These are phyloP conservation scores for Drosophila sucinea DNA, from an alignment of 1,140 invertebrate genomes.

Conservation along the genomic window DNA sequence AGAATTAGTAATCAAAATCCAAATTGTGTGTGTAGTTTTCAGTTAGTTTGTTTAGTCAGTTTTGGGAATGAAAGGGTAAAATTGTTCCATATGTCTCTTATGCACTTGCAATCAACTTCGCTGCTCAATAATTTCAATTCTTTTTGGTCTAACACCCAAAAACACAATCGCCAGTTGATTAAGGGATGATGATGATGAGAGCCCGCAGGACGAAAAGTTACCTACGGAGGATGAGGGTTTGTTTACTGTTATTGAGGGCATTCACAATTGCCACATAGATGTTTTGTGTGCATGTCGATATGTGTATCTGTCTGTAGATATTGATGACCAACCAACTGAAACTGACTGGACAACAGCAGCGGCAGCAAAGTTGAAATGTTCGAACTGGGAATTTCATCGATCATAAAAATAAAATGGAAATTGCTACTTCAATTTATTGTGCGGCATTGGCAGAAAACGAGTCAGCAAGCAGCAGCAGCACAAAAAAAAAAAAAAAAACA, in stretches of 20 bases:
- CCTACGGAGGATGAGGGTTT: not conserved
- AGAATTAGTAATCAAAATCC: too few species aligned
- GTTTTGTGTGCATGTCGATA: constrained; percentile 13
- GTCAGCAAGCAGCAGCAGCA: not conserved
- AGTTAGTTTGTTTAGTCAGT: too few species aligned
- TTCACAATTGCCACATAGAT: constrained; percentile 31
- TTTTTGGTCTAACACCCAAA: constrained; percentile 5
- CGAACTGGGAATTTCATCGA: constrained; percentile 76
- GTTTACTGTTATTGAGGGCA: constrained; percentile 51
- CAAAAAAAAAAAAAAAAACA: not conserved
- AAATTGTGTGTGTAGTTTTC: too few species aligned
- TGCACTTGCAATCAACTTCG: constrained; percentile 1
- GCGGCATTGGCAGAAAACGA: constrained; percentile 44
- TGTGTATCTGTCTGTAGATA: constrained; percentile 8
- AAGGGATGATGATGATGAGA: constrained; percentile 14
- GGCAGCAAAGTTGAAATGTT: constrained; percentile 55
- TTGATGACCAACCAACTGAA: constrained; percentile 55
- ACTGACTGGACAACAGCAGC: constrained; percentile 17
- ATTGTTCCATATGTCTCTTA: constrained; percentile 7
- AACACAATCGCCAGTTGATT: not conserved
- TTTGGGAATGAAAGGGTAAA: not conserved
- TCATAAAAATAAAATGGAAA: constrained; percentile 75
- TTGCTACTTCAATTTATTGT: constrained; percentile 74
- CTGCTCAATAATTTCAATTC: constrained; percentile 6
- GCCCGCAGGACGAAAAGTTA: constrained; percentile 10